A percentile compares a stretch with the other conserved stretches of the same genome.
phyloP scores from a whole-genome alignment of 1,140 invertebrate genomes.

The Brachystomella parvula region DNA sequence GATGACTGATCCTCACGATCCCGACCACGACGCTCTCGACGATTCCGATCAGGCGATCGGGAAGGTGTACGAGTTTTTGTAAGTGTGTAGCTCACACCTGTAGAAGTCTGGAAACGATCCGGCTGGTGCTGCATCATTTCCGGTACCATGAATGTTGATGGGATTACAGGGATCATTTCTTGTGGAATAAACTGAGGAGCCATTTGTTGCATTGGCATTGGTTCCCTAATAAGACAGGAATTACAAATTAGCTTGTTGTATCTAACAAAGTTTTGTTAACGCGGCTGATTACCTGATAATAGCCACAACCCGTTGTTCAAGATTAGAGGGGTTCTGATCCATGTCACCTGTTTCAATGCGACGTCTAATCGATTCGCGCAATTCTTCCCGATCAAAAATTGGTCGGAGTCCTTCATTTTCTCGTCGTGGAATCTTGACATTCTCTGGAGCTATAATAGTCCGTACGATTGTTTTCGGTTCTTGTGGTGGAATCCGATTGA shows the following conservation, averaged over 20 bases:
- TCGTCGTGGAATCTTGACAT: conserved; percentile 34
- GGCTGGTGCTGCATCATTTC: not conserved
- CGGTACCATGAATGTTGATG: not conserved
- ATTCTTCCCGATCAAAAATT: conserved; percentile 36
- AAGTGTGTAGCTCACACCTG: not conserved
- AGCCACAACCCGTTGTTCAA: conserved; percentile 31
- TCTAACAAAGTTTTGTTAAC: not conserved
- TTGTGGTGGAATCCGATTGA: conserved; percentile 9
- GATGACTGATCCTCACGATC: not conserved
- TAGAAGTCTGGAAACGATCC: not conserved
- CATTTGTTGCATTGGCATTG: not conserved
- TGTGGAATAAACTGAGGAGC: not conserved
- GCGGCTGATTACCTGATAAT: conserved; percentile 21
- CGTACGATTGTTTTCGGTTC: conserved; percentile 25
- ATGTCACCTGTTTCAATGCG: conserved; percentile 26
- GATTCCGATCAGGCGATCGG: not conserved
- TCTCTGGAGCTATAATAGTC: conserved; percentile 29
- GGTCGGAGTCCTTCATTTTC: conserved; percentile 27
- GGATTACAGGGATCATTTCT: not conserved
- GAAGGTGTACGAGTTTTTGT: not conserved
- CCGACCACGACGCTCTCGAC: not conserved
- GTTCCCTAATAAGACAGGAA: not conserved
- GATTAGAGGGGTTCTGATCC: conserved; percentile 20
- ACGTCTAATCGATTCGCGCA: conserved; percentile 26
- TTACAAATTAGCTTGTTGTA: not conserved